Base-by-base conservation (phyloP, 23 tunicate genomes). In the Styela plicata region DNA sequence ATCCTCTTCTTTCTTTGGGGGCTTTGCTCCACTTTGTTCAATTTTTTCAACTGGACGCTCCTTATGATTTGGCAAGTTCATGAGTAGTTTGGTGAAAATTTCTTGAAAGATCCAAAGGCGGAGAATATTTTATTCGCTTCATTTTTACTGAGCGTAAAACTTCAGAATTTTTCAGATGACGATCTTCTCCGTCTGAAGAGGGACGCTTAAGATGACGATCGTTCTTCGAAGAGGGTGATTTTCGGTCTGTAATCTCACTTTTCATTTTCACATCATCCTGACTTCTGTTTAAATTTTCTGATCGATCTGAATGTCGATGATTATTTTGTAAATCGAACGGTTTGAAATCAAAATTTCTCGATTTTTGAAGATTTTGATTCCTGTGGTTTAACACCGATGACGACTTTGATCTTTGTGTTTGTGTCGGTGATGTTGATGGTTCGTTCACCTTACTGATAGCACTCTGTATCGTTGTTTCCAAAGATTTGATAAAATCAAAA, bases 401-500 rank as follows among this genome's bases (percentile, higher is more conserved):
- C 17, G 71, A 1, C 24, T 52, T 67, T 21, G 18, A 24, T 77
- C 19, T 67, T 57, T 26, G 81, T 20, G 25, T 34, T 17, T 31
- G 29, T n/a, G 33, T 20, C 0, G 74, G 64, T 33, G 63, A 33
- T 23, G 69, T 66, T 1, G 80, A 73, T 0, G 83, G 52, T 80
- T 93, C 87, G 63, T 76, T 76, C 30, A 93, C 93, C 52, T 88
- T 88, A 53, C 98, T 93, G 44, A 93, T 86, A 35, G 98, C 98
- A 78, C 87, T 88, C 63, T 88, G 88, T 33, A 93, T 86, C 76
- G 98, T 93, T 67, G 91, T 82, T 37, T 93, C 98, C 33, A 93
- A 84, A 0, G 89, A 85, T 27, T 90, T 86, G 32, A 93, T 93
- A 65, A 93, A 88, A 70, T 93, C 93, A 21, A 74, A 85, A 26